phyloP scores from a whole-genome alignment of 2,113 vertebrate species.

The Steatornis caripensis region DNA sequence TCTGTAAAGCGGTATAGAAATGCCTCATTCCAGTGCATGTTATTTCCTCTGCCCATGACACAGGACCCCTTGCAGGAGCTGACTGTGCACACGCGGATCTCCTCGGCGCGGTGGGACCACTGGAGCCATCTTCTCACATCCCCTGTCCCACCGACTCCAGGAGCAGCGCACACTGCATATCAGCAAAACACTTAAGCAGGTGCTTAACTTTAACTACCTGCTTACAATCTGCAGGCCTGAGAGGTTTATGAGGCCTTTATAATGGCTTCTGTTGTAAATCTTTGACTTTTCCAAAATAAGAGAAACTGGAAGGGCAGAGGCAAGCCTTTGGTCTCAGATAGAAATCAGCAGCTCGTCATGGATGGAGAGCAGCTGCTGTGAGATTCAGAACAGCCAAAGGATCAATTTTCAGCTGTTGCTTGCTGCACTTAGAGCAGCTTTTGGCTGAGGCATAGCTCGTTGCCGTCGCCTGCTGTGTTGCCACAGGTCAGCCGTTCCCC shows the following conservation, averaged over 20 bases:
- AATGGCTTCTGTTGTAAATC: constrained; percentile 6
- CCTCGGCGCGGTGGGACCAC: rapidly evolving
- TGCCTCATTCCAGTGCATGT: background rate
- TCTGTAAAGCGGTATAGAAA: rapidly evolving
- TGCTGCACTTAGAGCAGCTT: background rate
- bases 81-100: rapidly evolving
- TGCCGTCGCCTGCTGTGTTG: background rate
- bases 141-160: background rate
- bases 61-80: background rate
- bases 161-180: rapidly evolving
- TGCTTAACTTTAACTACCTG: constrained; percentile 24
- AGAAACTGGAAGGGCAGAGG: background rate
- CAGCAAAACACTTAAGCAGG: background rate
- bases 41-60: background rate
- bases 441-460: background rate
- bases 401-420: background rate
- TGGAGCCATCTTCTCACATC: background rate
- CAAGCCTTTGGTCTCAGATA: background rate
- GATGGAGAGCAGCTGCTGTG: background rate
- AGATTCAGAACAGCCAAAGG: background rate
- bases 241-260: constrained; percentile 12
- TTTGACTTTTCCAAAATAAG: background rate
- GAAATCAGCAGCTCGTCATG: background rate
- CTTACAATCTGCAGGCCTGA: background rate
- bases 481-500: background rate